Evolutionary conservation across 1,140 invertebrate species (phyloP).

Genomic region (Megathymus violae): DNA sequence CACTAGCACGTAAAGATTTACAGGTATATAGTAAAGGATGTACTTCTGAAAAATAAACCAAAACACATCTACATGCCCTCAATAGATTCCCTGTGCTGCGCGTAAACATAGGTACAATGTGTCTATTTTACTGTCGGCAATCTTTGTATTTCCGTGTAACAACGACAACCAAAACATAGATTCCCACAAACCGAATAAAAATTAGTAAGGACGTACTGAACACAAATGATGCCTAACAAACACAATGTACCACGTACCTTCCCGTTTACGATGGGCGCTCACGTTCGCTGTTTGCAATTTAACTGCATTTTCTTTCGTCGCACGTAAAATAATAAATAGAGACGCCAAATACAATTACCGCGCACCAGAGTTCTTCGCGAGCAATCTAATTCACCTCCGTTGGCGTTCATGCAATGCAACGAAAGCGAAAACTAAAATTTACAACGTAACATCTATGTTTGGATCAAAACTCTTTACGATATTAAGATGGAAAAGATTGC

Average conservation of each 20-base stretch:
- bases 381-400: constrained; percentile 25
- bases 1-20: background rate
- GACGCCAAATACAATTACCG: constrained; percentile 41
- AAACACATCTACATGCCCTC: too few species aligned
- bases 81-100: too few species aligned
- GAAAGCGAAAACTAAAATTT: constrained; percentile 52
- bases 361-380: constrained; percentile 45
- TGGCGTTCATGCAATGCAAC: constrained; percentile 41
- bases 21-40: too few species aligned
- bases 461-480: constrained; percentile 25
- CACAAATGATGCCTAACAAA: background rate
- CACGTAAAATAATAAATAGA: constrained; percentile 32
- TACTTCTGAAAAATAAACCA: too few species aligned
- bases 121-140: too few species aligned
- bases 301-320: constrained; percentile 30
- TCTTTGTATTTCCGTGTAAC: too few species aligned
- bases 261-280: constrained; percentile 7
- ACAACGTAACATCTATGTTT: constrained; percentile 25
- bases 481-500: constrained; percentile 33
- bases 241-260: background rate
- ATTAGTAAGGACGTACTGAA: too few species aligned
- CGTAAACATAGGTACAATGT: too few species aligned
- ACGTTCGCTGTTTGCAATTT: constrained; percentile 12
- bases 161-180: too few species aligned
- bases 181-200: too few species aligned